Conservation (phyloP, 2,113 vertebrate genomes). For the Brachyhypopomus occidentalis region DNA sequence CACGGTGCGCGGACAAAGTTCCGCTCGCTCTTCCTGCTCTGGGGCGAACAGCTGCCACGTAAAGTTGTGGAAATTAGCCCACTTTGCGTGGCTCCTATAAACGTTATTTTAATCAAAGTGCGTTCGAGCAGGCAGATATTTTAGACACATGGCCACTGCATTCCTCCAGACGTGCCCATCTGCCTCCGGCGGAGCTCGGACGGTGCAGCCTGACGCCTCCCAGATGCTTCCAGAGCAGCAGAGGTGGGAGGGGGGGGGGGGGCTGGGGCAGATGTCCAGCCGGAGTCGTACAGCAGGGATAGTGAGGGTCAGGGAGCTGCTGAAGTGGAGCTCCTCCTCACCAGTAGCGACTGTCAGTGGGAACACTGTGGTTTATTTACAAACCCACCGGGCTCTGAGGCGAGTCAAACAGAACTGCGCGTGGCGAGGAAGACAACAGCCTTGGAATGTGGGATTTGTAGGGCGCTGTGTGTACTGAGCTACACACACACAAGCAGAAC, state of each 20-base stretch:
- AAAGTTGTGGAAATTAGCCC: slow-evolving; percentile 74
- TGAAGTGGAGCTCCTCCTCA: too few species aligned
- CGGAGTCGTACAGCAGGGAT: not conserved
- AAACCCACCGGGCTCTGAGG: too few species aligned
- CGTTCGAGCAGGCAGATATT: slow-evolving; percentile 75
- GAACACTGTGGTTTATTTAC: too few species aligned
- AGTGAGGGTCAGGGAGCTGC: not conserved
- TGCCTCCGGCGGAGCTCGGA: slow-evolving; percentile 62
- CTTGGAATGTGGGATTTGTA: too few species aligned
- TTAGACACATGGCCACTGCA: slow-evolving; percentile 76
- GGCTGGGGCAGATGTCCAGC: not conserved
- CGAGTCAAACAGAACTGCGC: too few species aligned
- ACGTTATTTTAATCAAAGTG: slow-evolving; percentile 79
- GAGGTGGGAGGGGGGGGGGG: not conserved
- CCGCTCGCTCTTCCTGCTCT: slow-evolving; percentile 55
- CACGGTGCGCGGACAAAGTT: too few species aligned
- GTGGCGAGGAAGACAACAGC: too few species aligned
- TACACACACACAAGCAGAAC: too few species aligned
- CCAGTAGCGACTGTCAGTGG: too few species aligned
- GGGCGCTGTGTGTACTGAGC: too few species aligned
- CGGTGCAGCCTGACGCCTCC: slow-evolving; percentile 38
- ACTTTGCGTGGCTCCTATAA: slow-evolving; percentile 68
- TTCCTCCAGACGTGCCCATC: slow-evolving; percentile 71
- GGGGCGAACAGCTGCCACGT: slow-evolving; percentile 72
- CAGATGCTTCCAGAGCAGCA: slow-evolving; percentile 52